A percentile compares a stretch with the other conserved stretches of the same genome.
These are phyloP conservation scores for Neomorphus geoffroyi DNA, from an alignment of 2,797 vertebrate genomes.

Conservation along the genomic window DNA sequence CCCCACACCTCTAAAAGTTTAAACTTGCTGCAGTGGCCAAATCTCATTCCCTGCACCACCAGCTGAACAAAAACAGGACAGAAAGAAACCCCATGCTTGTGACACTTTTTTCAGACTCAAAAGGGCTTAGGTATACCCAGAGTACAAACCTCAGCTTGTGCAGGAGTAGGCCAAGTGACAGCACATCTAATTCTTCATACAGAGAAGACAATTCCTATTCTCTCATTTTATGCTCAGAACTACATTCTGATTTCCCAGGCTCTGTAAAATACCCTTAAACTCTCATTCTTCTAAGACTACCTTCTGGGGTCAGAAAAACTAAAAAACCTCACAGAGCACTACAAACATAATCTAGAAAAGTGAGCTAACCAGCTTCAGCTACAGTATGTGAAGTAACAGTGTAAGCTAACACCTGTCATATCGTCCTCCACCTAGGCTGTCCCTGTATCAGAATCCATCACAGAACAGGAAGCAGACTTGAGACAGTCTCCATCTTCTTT, in stretches of 20 bases:
- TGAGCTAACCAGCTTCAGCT: background rate
- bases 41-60: background rate
- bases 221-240: background rate
- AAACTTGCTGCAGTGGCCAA: background rate
- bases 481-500: background rate
- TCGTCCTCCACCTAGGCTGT: background rate
- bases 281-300: background rate
- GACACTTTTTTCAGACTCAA: background rate
- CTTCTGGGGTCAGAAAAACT: background rate
- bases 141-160: background rate
- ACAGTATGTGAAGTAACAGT: background rate
- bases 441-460: background rate
- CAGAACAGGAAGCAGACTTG: background rate
- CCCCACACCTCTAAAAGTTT: background rate
- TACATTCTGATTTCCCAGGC: background rate
- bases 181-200: background rate
- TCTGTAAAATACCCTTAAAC: background rate
- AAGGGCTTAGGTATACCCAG: background rate
- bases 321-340: background rate
- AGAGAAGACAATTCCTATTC: background rate
- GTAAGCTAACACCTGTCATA: background rate
- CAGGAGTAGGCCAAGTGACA: background rate
- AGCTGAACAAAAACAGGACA: background rate
- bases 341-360: background rate
- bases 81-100: background rate